Evolutionary conservation across 2,888 invertebrate genomes (phyloP).

Genomic region (Phaonia tiefii): DNA sequence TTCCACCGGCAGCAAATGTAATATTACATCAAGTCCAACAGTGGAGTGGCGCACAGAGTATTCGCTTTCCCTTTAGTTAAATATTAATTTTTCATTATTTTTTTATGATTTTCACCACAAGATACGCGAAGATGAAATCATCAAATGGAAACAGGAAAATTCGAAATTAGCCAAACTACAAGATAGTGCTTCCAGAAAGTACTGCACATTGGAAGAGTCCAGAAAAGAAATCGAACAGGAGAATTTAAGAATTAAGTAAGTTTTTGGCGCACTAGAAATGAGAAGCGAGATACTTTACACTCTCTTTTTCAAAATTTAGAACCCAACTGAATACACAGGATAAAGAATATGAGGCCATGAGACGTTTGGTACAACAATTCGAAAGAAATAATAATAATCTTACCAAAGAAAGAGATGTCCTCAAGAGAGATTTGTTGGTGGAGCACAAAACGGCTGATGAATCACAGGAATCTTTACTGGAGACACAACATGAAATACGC

Average conservation of each 20-base stretch:
- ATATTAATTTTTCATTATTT: too few relatives aligned
- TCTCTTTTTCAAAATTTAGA: too few relatives aligned
- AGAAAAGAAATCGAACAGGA: conserved; percentile 76
- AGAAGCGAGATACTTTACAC: too few relatives aligned
- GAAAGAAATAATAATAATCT: conserved; percentile 76
- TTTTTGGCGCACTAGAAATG: not conserved
- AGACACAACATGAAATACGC: conserved; percentile 77
- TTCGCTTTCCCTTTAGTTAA: too few relatives aligned
- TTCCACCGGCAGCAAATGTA: too few relatives aligned
- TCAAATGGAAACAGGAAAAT: conserved; percentile 77
- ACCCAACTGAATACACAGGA: conserved; percentile 77
- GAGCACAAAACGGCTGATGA: conserved; percentile 72
- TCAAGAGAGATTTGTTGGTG: conserved; percentile 75
- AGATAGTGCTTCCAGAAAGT: conserved; percentile 77
- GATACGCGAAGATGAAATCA: conserved; percentile 78
- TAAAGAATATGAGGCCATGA: conserved; percentile 78
- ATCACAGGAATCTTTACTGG: conserved; percentile 72
- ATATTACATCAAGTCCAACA: too few relatives aligned
- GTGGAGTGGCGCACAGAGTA: too few relatives aligned
- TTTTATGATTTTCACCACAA: too few relatives aligned
- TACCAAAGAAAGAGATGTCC: conserved; percentile 77
- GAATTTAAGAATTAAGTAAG: conserved; percentile 75
- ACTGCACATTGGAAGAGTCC: conserved; percentile 73
- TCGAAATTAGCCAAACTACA: conserved; percentile 76
- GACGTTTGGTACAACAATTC: conserved; percentile 75